Base-by-base conservation (phyloP, 2,888 invertebrate species). In the Rosalia funebris region DNA sequence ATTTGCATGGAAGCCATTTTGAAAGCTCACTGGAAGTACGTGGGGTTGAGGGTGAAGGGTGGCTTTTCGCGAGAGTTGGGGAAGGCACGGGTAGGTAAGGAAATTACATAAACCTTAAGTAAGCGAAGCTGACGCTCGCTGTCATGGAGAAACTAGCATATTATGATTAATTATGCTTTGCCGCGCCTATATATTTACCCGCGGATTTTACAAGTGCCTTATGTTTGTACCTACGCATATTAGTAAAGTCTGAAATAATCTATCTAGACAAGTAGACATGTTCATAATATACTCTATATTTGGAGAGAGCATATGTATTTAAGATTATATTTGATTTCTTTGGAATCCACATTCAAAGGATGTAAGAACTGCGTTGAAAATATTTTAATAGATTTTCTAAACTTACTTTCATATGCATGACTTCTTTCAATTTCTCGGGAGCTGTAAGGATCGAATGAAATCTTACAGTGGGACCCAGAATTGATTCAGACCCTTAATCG, bases 1-100 rank as follows among this genome's bases (percentile, higher is more conserved):
- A 81, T 80, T 81, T 80, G 78, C 81, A 80, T 80, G 79, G 81
- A 78, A 78, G 81, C 80, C 81, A 81, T 81, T 81, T 81, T 81
- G 81, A 79, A 79, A 79, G 79, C 79, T 76, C 71, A 68, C 69
- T 69, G 69, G 71, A 67, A 65, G 69, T 68, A 63, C 60, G 64
- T 50, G 60, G 31, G 58, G 56, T 36, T 14, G 58, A 50, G 57
- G 64, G 59, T 56, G 46, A 47, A 53, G 60, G 64, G 63, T 57
- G 62, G 53, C 56, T 59, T 63, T 60, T 57, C 63, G 66, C 63
- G 66, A 37, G 65, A 59, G 64, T 56, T 55, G 56, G 48, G 50
- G 60, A 56, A 50, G 66, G 66, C 60, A 47, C 56, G 58, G 60
- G 63, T 47, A 62, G 65, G 76, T 75, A 79, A 80, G 79, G 80